Base-by-base conservation (phyloP, 2,113 vertebrate genomes). In the Euleptes europaea region DNA sequence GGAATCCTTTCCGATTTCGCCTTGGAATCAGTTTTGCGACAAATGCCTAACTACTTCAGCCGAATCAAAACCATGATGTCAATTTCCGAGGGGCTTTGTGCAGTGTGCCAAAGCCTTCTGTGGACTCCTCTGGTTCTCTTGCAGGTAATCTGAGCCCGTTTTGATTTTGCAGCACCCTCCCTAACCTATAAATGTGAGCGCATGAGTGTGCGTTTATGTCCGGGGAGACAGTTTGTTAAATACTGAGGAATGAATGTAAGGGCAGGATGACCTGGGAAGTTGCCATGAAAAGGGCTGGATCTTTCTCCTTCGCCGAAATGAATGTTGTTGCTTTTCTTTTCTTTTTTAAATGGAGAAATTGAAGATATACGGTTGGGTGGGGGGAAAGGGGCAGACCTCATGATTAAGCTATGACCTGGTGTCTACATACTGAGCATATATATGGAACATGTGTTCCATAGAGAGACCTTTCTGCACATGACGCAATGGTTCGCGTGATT, bases 1-100 rank as follows among this genome's bases (percentile, higher is more conserved):
- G 83, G 86, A 38, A 49, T 89, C 87, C 74, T 86, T 88, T 92
- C 51, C 33, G 66, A 19, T 67, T 88, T 93, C 90, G 88, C 90
- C 93, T 92, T 93, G 84, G 84, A 86, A 78, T 76, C 82, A 85
- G 93, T 93, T 92, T 88, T 87, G 90, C 35, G 47, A 84, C 86
- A 84, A 86, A 77, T 85, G 84, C 78, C 13, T 83, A 89, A 71
- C 89, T 95, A 89, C 90, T 94, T 93, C 91, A 90, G 23, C 87
- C 75, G 72, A 84, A 47, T 49, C 74, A 74, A 35, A 63, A 33
- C 5, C 0, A 89, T 79, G 91, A 94, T 95, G 95, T 94, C 92
- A 95, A 82, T 88, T 78, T 78, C 87, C 2, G 66, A 13, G 82
- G 90, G 82, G 79, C 90, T 93, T 94, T 89, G 83, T 75, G 49